phyloP scores from a whole-genome alignment of 2,797 vertebrate species.

The Cirrhinus mrigala region DNA sequence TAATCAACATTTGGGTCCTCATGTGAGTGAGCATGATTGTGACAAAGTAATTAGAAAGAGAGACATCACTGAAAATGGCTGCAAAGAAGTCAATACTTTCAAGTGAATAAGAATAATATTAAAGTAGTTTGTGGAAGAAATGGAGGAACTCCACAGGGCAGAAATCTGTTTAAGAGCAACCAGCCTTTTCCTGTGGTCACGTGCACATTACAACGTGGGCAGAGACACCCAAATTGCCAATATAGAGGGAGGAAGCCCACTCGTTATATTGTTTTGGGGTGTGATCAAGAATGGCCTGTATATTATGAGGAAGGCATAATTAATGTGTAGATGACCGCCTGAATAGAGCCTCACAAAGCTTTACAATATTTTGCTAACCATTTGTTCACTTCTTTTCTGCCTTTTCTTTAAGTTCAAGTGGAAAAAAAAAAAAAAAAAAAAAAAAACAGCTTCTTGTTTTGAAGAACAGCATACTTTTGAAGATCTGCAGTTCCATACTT shows the following conservation, averaged over 20 bases:
- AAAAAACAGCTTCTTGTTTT: no score
- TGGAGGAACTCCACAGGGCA: background rate
- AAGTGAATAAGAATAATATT: background rate
- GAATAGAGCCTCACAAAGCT: background rate
- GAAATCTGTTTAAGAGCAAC: constrained; percentile 9
- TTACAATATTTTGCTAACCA: background rate
- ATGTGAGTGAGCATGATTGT: constrained; percentile 33
- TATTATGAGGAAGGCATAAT: constrained; percentile 55
- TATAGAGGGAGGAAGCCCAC: constrained; percentile 44
- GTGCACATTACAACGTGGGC: constrained; percentile 29
- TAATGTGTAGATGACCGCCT: background rate
- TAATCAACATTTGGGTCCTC: constrained; percentile 42
- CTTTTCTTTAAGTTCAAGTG: no score
- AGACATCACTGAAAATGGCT: background rate
- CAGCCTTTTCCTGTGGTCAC: constrained; percentile 53
- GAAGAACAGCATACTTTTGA: no score
- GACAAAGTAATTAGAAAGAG: constrained; percentile 24
- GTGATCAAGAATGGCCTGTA: constrained; percentile 41
- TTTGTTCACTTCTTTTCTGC: background rate
- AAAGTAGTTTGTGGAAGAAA: constrained; percentile 18
- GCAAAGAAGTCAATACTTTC: constrained; percentile 59
- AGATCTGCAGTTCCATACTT: no score
- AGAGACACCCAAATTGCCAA: constrained; percentile 33
- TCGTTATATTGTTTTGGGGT: constrained; percentile 44
- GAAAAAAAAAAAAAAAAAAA: no score